A percentile compares a stretch with the other conserved stretches of the same genome.
These are phyloP conservation scores for Amblyteles armatorius DNA, from an alignment of 2,888 invertebrate species.

Conservation along the genomic window DNA sequence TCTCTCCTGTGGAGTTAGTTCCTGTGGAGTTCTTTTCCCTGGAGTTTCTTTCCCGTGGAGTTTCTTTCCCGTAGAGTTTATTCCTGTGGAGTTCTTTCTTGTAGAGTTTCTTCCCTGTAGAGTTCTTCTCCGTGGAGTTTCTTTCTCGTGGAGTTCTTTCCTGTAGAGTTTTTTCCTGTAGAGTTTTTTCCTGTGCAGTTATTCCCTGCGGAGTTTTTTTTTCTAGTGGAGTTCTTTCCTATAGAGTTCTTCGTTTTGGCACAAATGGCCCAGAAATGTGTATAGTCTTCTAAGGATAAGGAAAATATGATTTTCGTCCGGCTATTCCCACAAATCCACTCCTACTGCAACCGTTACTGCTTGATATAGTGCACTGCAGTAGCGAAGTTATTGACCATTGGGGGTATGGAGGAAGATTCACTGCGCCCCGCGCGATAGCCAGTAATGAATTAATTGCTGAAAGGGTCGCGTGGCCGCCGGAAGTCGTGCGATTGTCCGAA, in stretches of 20 bases:
- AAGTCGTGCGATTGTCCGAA: slow-evolving; percentile 77
- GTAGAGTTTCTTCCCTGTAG: too few species aligned
- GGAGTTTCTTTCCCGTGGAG: too few species aligned
- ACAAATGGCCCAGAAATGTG: neutral
- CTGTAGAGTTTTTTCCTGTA: too few species aligned
- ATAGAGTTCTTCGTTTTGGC: neutral
- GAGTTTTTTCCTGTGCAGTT: too few species aligned
- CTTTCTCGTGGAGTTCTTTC: too few species aligned
- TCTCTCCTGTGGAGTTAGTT: too few species aligned
- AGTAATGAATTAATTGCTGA: slow-evolving; percentile 84
- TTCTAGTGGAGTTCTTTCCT: too few species aligned
- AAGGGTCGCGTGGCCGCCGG: slow-evolving; percentile 75
- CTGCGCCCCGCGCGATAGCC: slow-evolving; percentile 32
- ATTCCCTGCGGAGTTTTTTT: too few species aligned
- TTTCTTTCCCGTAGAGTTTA: too few species aligned
- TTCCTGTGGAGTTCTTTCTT: too few species aligned
- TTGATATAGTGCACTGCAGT: neutral
- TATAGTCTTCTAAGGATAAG: neutral
- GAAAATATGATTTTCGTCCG: neutral
- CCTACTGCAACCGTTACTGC: neutral
- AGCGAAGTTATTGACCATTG: neutral
- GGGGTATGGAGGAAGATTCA: slow-evolving; percentile 38
- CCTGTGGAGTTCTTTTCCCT: too few species aligned
- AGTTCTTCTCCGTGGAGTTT: too few species aligned
- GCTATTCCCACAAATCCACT: slow-evolving; percentile 7